These are phyloP conservation scores for Sebastes melanostomus DNA, from an alignment of 2,797 vertebrate species.

Conservation along the genomic window DNA sequence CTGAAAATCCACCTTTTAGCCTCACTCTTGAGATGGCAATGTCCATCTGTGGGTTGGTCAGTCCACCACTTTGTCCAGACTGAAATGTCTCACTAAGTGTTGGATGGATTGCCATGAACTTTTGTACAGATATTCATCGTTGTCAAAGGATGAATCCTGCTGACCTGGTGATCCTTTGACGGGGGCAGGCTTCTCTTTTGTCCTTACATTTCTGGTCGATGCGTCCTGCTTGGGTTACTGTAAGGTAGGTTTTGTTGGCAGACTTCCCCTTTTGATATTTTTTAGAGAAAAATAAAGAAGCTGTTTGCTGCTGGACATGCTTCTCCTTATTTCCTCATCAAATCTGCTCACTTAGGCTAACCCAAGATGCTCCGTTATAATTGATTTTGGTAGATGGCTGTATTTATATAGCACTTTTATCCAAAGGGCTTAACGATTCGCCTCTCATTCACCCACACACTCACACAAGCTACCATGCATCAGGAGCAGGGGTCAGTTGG, in stretches of 20 bases:
- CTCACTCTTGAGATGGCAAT: neutral
- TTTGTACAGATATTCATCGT: neutral
- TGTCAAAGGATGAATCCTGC: neutral
- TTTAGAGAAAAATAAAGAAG: too few species aligned
- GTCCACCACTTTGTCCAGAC: neutral
- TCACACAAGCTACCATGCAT: neutral
- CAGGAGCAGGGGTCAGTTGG: neutral
- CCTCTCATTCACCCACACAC: neutral
- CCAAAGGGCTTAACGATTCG: neutral
- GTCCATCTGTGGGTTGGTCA: neutral
- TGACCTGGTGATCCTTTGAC: neutral
- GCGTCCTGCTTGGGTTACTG: neutral
- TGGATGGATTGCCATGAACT: neutral
- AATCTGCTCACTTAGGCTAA: neutral
- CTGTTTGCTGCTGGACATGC: neutral
- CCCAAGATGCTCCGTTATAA: neutral
- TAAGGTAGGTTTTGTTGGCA: neutral
- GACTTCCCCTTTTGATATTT: neutral
- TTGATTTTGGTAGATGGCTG: neutral
- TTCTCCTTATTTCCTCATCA: neutral
- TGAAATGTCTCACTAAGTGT: neutral
- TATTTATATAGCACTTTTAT: neutral
- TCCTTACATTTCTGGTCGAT: neutral
- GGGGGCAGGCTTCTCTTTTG: neutral
- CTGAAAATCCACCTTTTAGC: neutral